A percentile compares a stretch with the other conserved stretches of the same genome.
Evolutionary conservation across 2,888 invertebrate species (phyloP).

Genomic region (Ernsta delagoae): DNA sequence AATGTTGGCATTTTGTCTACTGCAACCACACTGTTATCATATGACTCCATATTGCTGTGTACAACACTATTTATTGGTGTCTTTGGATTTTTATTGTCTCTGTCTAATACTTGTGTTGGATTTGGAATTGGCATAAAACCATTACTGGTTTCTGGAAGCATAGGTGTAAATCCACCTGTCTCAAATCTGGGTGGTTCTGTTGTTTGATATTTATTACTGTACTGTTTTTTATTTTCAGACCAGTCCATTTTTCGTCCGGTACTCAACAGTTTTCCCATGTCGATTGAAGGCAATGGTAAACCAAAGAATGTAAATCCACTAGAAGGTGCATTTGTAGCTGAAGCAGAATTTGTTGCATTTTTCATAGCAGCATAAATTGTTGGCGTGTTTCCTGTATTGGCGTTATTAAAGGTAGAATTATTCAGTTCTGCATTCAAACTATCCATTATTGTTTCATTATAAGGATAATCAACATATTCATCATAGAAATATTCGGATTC

Average conservation of each 20-base stretch:
- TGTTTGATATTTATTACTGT: constrained; percentile 62
- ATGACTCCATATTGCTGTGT: constrained; percentile 54
- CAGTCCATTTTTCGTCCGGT: constrained; percentile 77
- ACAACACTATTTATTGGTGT: constrained; percentile 49
- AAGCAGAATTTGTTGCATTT: constrained; percentile 60
- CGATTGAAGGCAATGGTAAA: constrained; percentile 90
- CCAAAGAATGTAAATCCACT: constrained; percentile 94
- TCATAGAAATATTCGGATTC: constrained; percentile 94
- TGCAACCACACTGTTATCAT: constrained; percentile 52
- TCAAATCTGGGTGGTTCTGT: constrained; percentile 87
- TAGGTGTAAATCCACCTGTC: constrained; percentile 91
- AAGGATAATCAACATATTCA: constrained; percentile 92
- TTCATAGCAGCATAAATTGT: constrained; percentile 73
- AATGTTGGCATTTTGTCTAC: constrained; percentile 57
- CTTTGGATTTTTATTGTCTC: constrained; percentile 52
- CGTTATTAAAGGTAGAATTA: constrained; percentile 60
- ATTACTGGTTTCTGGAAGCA: constrained; percentile 88
- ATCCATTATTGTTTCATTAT: constrained; percentile 84
- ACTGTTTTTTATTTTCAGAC: constrained; percentile 68
- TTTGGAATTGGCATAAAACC: constrained; percentile 89
- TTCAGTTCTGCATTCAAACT: constrained; percentile 60
- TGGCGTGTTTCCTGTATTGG: constrained; percentile 72
- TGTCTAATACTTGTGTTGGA: constrained; percentile 55
- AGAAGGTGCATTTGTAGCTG: constrained; percentile 75
- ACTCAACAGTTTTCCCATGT: constrained; percentile 87